A percentile compares a stretch with the other conserved stretches of the same genome.
Conservation (phyloP, 2,797 vertebrate species). For the Chelidonichthys spinosus region DNA sequence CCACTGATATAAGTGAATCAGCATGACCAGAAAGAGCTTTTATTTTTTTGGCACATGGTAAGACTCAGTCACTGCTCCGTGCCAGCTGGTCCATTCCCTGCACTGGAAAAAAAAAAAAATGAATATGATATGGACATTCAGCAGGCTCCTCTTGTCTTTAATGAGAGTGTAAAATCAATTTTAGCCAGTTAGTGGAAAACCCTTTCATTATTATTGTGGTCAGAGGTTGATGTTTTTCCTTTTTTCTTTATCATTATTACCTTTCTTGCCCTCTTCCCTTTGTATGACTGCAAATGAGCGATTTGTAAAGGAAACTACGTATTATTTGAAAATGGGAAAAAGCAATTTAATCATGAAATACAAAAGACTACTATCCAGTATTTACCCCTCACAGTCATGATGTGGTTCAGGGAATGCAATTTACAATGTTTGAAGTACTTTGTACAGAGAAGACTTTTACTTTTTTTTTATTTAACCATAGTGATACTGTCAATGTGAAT, state of each 20-base stretch:
- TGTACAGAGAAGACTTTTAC: not conserved
- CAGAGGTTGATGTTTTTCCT: conserved; percentile 12
- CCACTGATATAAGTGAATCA: conserved; percentile 55
- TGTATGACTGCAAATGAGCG: conserved; percentile 14
- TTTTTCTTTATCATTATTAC: not conserved
- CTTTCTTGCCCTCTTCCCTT: conserved; percentile 1
- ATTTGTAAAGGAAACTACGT: conserved; percentile 4
- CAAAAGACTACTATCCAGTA: conserved; percentile 19
- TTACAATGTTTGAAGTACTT: conserved; percentile 9
- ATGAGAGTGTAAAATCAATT: conserved; percentile 48
- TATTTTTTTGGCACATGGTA: conserved; percentile 44
- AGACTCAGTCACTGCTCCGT: conserved; percentile 33
- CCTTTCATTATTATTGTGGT: conserved; percentile 30
- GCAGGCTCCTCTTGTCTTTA: conserved; percentile 37
- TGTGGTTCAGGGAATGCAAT: not conserved
- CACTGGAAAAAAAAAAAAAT: conserved; percentile 24
- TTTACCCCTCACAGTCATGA: conserved; percentile 7
- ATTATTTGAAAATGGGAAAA: conserved; percentile 18
- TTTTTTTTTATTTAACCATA: not conserved
- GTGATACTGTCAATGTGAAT: not conserved
- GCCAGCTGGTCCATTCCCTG: conserved; percentile 60
- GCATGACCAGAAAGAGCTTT: conserved; percentile 46
- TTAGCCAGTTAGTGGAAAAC: conserved; percentile 34
- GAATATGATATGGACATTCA: conserved; percentile 41
- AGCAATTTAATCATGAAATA: conserved; percentile 11